These are phyloP conservation scores for Falco novaeseelandiae DNA, from an alignment of 2,797 vertebrate genomes.

Conservation along the genomic window DNA sequence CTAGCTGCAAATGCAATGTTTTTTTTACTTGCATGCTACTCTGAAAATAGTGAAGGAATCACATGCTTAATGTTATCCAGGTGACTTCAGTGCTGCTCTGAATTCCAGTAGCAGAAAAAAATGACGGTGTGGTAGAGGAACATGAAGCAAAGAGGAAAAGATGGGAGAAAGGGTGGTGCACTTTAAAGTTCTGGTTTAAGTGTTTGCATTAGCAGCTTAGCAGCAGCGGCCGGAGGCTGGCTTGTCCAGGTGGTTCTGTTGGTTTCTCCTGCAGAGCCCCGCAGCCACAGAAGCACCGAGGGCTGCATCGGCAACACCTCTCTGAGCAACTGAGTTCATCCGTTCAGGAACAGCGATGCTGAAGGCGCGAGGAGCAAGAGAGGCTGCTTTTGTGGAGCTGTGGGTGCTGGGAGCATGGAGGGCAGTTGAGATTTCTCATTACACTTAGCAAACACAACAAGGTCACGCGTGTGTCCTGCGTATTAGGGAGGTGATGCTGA, in stretches of 20 bases:
- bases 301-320: background rate
- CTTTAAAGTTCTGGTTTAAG: background rate
- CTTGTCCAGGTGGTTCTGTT: rapidly evolving
- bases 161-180: background rate
- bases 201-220: background rate
- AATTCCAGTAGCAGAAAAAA: background rate
- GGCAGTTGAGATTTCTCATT: background rate
- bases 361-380: too few species aligned
- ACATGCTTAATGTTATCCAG: background rate
- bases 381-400: background rate
- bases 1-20: background rate
- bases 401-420: background rate
- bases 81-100: background rate
- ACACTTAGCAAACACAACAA: background rate
- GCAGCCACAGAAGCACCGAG: background rate
- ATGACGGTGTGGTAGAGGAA: background rate
- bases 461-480: rapidly evolving
- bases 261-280: background rate
- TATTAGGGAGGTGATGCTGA: background rate
- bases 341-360: background rate
- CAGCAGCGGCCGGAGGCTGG: background rate
- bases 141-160: background rate
- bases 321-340: background rate
- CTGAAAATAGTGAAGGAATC: background rate
- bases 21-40: background rate